Base-by-base conservation (phyloP, 2,797 vertebrate species). In the Anabacerthia variegaticeps region DNA sequence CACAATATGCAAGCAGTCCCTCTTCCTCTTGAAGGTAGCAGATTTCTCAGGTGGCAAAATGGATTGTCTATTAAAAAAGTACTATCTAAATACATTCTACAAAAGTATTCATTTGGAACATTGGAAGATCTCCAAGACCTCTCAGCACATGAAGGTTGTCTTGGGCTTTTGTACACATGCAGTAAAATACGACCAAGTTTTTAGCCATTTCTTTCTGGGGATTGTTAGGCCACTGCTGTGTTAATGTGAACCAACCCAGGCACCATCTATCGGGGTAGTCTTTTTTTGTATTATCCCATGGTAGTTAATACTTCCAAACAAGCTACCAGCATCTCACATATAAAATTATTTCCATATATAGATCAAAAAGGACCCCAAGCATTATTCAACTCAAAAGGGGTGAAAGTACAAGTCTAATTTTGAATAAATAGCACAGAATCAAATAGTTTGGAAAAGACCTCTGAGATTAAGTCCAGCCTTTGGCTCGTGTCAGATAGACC, bases 131-230 rank as follows among this genome's bases (percentile, higher is more conserved):
- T 77, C 48, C 19, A 44, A n/a, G 41, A 52, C 52, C 67, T 68
- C 20, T 75, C 75, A 66, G 82, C 22, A 32, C 3, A 3, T 0
- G 6, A 19, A 79, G 36, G 30, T 62, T 11, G 34, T 68, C 56
- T 26, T 21, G 27, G 58, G 48, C 66, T 84, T 28, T 37, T 0
- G 0, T 26, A 56, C 14, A n/a, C 0, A 0, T 18, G 34, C 51
- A 59, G 12, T 30, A 59, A 43, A 58, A 9, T 20, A 81, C 74
- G 8, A 55, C 4, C 63, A 76, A 54, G 17, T 27, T 82, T 79
- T 79, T 30, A 82, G 49, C 27, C 27, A 7, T 17, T 62, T 0
- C 1, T 44, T 88, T 30, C 44, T 30, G 44, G 22, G 36, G 37
- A 41, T 75, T 32, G 7, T 27, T n/a, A 32, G 30, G 69, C 28